phyloP scores from a whole-genome alignment of 2,888 invertebrate genomes.

The Lysandra bellargus region DNA sequence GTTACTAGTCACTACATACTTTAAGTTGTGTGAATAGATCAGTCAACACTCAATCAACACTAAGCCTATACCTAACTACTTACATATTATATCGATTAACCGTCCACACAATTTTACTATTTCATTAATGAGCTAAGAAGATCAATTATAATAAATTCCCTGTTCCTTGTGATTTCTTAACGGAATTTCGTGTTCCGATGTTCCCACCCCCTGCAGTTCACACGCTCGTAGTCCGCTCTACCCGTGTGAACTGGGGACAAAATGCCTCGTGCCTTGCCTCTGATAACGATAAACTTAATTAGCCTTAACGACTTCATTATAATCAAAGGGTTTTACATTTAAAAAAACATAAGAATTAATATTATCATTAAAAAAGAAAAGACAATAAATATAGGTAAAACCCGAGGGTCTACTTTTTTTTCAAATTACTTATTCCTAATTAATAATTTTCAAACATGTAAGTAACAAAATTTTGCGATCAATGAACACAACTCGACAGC shows the following conservation, averaged over 20 bases:
- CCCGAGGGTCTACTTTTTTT: too few species aligned
- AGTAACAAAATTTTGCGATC: too few species aligned
- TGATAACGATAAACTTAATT: slow-evolving; percentile 18
- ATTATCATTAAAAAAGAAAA: neutral
- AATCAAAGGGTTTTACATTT: neutral
- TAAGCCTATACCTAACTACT: too few species aligned
- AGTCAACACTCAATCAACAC: too few species aligned
- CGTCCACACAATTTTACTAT: too few species aligned
- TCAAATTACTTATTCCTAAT: too few species aligned
- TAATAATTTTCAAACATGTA: too few species aligned
- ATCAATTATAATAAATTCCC: neutral
- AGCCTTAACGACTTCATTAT: neutral
- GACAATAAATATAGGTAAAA: too few species aligned
- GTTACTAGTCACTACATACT: too few species aligned
- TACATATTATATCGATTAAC: too few species aligned
- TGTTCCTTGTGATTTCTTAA: neutral
- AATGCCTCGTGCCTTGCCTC: neutral
- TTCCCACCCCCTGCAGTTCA: slow-evolving; percentile 21
- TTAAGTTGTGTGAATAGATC: too few species aligned
- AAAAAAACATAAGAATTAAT: neutral
- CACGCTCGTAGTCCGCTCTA: neutral
- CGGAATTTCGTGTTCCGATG: neutral
- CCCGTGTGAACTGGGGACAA: slow-evolving; percentile 17
- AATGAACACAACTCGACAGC: too few species aligned
- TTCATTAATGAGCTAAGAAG: neutral